These are phyloP conservation scores for Passer domesticus DNA, from an alignment of 2,113 vertebrate genomes.

Conservation along the genomic window DNA sequence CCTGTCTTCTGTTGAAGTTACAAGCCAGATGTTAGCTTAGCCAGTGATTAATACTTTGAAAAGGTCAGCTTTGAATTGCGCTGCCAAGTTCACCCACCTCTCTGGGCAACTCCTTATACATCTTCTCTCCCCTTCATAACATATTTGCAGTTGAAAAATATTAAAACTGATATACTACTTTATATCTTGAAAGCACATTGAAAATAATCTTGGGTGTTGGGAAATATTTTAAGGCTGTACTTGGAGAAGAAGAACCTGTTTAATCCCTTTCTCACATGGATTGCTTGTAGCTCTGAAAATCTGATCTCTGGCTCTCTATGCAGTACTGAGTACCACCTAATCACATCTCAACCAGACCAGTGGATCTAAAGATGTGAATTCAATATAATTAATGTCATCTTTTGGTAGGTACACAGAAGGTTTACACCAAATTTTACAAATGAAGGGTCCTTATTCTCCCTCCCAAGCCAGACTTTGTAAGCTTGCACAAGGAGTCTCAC, in stretches of 20 bases:
- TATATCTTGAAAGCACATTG: neutral
- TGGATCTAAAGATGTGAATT: neutral
- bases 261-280: neutral
- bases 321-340: neutral
- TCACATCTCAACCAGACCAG: neutral
- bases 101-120: neutral
- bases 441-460: neutral
- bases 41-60: conserved; percentile 47
- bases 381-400: neutral
- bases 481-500: neutral
- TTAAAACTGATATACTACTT: neutral
- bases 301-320: neutral
- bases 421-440: neutral
- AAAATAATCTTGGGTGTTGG: neutral
- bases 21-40: conserved; percentile 22
- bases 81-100: conserved; percentile 24
- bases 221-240: neutral
- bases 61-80: conserved; percentile 46
- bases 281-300: neutral
- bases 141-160: conserved; percentile 1
- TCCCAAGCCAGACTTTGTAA: neutral
- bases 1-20: conserved; percentile 11
- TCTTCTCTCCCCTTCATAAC: neutral
- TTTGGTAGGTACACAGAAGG: neutral
- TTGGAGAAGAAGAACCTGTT: neutral